Evolutionary conservation across 2,888 invertebrate genomes (phyloP), one percentile per base, ranked within the genome.

Genomic region (Glaucopsyche alexis): DNA sequence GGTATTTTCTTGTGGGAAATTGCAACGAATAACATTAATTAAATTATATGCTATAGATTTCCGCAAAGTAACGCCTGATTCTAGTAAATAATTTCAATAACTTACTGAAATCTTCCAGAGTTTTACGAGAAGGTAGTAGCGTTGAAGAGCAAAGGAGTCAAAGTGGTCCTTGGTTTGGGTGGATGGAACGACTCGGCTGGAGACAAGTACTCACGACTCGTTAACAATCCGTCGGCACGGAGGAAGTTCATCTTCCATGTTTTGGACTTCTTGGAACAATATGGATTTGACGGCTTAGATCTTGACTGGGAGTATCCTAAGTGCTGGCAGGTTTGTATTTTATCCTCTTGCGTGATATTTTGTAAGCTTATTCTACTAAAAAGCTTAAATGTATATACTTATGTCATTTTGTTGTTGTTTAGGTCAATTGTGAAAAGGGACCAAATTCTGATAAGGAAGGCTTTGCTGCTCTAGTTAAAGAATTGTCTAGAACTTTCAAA

Each of bases 101-200:
- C 38, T 60, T 6, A 60, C 29, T 11, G 7, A 47, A 19, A n/a
- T 47, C 38, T 88, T 88, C 49, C 82, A 96, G 96, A 96, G 87
- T 98, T 98, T 87, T 98, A 98, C 85, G 97, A 97, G 81, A 96
- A 97, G 82, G 96, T 98, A 4, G 95, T 96, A 0, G 95, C 95
- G 0, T 93, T 96, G 45, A 97, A 95, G 79, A 89, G 93, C 1
- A 95, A 95, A 78, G 96, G 96, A 0, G 94, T 97, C 14, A 97
- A 97, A 85, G 96, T 97, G 0, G 92, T 97, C 0, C 93, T 99
- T 2, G 98, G 98, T 0, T 95, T 99, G 74, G 99, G 99, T 7
- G 99, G 98, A 0, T 98, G 98, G 98, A 98, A 98, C 82, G 98
- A 98, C 87, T 98, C 98, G 0, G 96, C 96, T 0, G 97, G 97